Evolutionary conservation across 2,888 invertebrate genomes (phyloP), one percentile per base, ranked within the genome.

Genomic region (Molorchus minor): DNA sequence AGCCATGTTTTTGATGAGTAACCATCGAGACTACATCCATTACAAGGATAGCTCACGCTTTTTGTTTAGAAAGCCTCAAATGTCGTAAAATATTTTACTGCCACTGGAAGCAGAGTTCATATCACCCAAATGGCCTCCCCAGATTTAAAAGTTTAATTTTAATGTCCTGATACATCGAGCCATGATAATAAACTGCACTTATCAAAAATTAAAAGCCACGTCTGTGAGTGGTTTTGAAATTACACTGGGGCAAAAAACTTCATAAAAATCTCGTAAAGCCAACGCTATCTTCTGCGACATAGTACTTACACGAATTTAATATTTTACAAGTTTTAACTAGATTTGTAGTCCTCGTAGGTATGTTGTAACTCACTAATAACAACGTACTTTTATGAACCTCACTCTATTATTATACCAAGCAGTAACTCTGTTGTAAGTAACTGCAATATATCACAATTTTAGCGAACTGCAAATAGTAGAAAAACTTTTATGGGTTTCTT

Each of bases 241-340:
- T 68, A 62, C 65, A 69, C 64, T 66, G 62, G 58, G 56, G 53
- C 38, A 20, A 61, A 60, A 68, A 69, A 68, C 66, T 71, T 71
- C 68, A 71, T 72, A 71, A 72, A 71, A 71, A 71, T 70, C 69
- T 68, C 71, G 65, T 72, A 72, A 72, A 45, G 67, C 63, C 62
- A 64, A 51, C 49, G 63, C 64, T 71, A 70, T 71, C 71, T 71
- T 64, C 58, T 49, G 64, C 64, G 61, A 68, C 65, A 67, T 65
- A 68, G 66, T 67, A 67, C 63, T 59, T 61, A 61, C 54, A 60
- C 53, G 59, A 61, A 30, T 58, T 67, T 62, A 65, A 67, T 65
- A 67, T 67, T 65, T 67, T 61, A 67, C 61, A 61, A 59, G 58
- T 51, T 67, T 65, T 67, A 67, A 64, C 67, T 67, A 62, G 67